These are phyloP conservation scores for Melanerpes formicivorus DNA, from an alignment of 2,113 vertebrate genomes.

Conservation along the genomic window DNA sequence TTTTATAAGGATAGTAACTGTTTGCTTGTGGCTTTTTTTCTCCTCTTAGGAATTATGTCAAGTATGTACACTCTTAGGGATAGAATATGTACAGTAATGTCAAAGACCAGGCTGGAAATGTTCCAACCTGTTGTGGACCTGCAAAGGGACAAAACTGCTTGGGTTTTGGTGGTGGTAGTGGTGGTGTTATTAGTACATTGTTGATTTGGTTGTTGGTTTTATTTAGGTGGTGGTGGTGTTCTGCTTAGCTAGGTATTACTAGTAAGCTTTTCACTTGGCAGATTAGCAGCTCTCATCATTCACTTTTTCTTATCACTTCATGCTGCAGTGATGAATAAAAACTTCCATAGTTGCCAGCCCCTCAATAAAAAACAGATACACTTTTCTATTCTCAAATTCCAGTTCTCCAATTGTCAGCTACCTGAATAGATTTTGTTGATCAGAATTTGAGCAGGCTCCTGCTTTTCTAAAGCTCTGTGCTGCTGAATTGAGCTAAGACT, in stretches of 20 bases:
- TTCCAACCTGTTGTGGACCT: background rate
- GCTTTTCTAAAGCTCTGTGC: background rate
- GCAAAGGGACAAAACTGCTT: background rate
- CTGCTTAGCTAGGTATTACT: background rate
- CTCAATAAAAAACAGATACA: background rate
- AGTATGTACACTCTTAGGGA: background rate
- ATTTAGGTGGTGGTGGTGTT: too few relatives aligned
- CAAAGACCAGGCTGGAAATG: background rate
- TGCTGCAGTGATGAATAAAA: background rate
- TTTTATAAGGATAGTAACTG: background rate
- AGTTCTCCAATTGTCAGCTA: background rate
- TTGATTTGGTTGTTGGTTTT: too few relatives aligned
- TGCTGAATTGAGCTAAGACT: background rate
- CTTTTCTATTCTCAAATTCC: background rate
- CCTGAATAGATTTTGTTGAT: background rate
- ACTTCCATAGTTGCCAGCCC: background rate
- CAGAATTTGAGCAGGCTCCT: background rate
- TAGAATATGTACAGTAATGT: background rate
- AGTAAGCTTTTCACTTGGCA: background rate
- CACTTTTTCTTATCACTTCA: background rate
- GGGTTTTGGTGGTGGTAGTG: too few relatives aligned
- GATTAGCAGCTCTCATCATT: background rate
- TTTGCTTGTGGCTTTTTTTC: background rate
- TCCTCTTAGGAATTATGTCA: background rate
- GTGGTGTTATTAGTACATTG: too few relatives aligned